Evolutionary conservation across 2,113 vertebrate species (phyloP), one percentile per base, ranked within the genome.

Genomic region (Lepus europaeus): DNA sequence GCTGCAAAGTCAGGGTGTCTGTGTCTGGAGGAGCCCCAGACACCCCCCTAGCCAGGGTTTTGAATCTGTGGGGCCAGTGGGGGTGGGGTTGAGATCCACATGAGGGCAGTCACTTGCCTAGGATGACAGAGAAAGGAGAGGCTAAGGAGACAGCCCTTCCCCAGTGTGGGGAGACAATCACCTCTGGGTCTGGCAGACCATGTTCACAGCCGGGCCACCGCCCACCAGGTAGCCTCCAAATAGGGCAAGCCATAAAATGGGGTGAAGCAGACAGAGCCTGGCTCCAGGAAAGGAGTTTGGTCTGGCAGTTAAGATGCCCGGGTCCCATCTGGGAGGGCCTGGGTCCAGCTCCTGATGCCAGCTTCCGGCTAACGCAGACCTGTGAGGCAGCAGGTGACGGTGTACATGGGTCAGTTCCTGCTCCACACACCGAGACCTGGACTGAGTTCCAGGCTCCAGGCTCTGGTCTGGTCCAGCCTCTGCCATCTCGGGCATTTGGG

Each of bases 1-100:
- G 61, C 23, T 45, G 63, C 51, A 36, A 59, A 87, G 68, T 17
- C 6, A 16, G 19, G 5, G 69, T 27, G 7, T 33, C 29, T 31
- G 25, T 36, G 39, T 39, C 53, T 76, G 9, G 29, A 61, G 22
- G 61, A 53, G 16, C 17, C 59, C 56, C 85, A 27, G 66, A 63
- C n/a, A 49, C n/a, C 79, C 61, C 49, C 74, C 22, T 16, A 79
- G 39, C 56, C 31, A 17, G 16, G 56, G 51, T 45, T 53, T 39
- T 85, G 45, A n/a, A 69, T 84, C 66, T 0, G 0, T 39, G 33
- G 22, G 83, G 66, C n/a, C 36, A n/a, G 7, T 0, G 2, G 59
- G 51, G 4, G 85, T 45, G 82, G 31, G 29, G 85, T 70, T 5
- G 36, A 89, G 53, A 22, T 20, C 33, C 63, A 45, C 23, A 12